Evolutionary conservation across 23 tunicate species (phyloP).

Genomic region (Diplosoma virens): DNA sequence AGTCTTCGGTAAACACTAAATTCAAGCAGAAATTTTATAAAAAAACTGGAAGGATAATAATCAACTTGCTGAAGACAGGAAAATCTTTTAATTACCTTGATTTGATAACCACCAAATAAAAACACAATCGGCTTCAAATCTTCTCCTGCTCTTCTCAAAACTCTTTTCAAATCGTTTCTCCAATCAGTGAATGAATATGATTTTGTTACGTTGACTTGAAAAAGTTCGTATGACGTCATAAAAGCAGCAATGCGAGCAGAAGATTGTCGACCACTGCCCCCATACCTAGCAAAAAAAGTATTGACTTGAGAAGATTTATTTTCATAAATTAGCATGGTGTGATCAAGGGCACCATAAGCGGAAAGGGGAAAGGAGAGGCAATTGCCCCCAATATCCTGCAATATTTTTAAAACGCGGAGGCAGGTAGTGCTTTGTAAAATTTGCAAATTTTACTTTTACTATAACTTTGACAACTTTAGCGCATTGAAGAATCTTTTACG

Average conservation of each 20-base stretch:
- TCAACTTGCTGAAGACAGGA: not conserved
- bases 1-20: too few relatives aligned
- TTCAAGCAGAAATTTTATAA: too few relatives aligned
- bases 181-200: conserved; percentile 74
- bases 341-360: too few relatives aligned
- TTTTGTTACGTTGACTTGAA: conserved; percentile 88
- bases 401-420: too few relatives aligned
- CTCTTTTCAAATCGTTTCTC: conserved; percentile 80
- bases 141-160: conserved; percentile 75
- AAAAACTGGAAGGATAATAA: not conserved
- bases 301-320: too few relatives aligned
- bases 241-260: conserved; percentile 83
- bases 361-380: too few relatives aligned
- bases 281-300: conserved; percentile 55
- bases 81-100: conserved; percentile 66
- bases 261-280: conserved; percentile 92
- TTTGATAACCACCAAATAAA: conserved; percentile 82
- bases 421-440: too few relatives aligned
- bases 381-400: too few relatives aligned
- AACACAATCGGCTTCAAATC: conserved; percentile 79
- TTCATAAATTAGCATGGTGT: too few relatives aligned
- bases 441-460: too few relatives aligned
- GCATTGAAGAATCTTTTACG: too few relatives aligned
- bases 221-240: conserved; percentile 75
- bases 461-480: too few relatives aligned